Evolutionary conservation across 2,797 vertebrate genomes (phyloP).

Genomic region (Remorina albescens): DNA sequence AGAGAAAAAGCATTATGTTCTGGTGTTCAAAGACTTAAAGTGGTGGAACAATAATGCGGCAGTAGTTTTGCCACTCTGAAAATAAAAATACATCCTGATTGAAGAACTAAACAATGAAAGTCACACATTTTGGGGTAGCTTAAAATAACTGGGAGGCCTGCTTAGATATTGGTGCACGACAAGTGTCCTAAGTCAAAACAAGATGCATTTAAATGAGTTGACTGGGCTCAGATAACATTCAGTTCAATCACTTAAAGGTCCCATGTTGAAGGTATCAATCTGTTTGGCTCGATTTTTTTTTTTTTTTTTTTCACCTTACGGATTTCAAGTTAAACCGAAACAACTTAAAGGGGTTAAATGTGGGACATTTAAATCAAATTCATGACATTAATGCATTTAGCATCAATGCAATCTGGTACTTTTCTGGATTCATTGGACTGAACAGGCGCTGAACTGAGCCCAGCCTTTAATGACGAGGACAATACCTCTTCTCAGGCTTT

Average conservation of each 20-base stretch:
- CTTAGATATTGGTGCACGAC: too few species aligned
- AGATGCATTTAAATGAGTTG: constrained; percentile 34
- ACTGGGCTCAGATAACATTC: constrained; percentile 24
- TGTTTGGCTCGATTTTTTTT: too few species aligned
- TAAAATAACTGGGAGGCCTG: too few species aligned
- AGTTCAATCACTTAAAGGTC: constrained; percentile 7
- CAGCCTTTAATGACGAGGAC: not conserved
- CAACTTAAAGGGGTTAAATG: too few species aligned
- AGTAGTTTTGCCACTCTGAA: not conserved
- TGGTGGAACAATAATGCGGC: not conserved
- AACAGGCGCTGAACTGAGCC: constrained; percentile 3
- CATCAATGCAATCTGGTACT: not conserved
- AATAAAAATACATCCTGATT: not conserved
- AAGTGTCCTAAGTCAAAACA: constrained; percentile 20
- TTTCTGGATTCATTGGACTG: not conserved
- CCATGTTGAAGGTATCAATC: too few species aligned
- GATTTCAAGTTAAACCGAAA: too few species aligned
- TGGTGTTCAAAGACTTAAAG: not conserved
- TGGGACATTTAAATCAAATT: constrained; percentile 1
- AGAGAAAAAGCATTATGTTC: not conserved
- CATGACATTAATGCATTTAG: not conserved
- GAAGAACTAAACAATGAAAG: too few species aligned
- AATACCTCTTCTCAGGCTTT: constrained; percentile 92
- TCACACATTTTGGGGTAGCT: too few species aligned
- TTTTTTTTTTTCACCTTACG: too few species aligned